Percentiles rank a stretch among this genome's conserved stretches.
Evolutionary conservation across 1,140 invertebrate genomes (phyloP).

Genomic region (Charaxes varanes): DNA sequence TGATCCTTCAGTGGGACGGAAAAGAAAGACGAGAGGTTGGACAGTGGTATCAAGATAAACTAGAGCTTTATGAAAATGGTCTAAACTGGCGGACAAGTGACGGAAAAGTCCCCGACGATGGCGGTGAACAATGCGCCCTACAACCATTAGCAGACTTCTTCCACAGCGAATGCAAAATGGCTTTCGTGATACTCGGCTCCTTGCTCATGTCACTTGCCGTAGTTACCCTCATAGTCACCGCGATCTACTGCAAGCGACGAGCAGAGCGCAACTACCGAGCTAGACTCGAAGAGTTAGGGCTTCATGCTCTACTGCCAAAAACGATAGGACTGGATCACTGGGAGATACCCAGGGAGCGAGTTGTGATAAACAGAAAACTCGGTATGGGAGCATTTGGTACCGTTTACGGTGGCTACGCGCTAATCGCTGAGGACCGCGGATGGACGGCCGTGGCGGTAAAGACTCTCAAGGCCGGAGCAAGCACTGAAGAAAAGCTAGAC

Average conservation of each 20-base stretch:
- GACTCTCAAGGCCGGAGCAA: constrained; percentile 88
- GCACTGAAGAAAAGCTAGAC: constrained; percentile 91
- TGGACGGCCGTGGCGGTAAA: constrained; percentile 94
- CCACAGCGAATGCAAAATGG: constrained; percentile 81
- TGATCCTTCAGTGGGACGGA: constrained; percentile 36
- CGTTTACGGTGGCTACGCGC: constrained; percentile 67
- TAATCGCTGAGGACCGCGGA: constrained; percentile 78
- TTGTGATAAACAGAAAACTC: constrained; percentile 92
- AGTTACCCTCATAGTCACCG: constrained; percentile 76
- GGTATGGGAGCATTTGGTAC: constrained; percentile 93
- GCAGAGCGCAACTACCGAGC: constrained; percentile 82
- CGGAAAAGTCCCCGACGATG: constrained; percentile 80
- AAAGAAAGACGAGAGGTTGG: constrained; percentile 22
- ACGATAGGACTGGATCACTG: constrained; percentile 83
- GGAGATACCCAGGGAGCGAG: constrained; percentile 88
- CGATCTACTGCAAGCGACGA: constrained; percentile 82
- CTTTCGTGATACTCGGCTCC: constrained; percentile 82
- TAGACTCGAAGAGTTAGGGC: constrained; percentile 83
- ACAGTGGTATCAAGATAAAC: constrained; percentile 22
- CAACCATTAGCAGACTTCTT: constrained; percentile 79
- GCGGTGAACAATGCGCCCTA: constrained; percentile 78
- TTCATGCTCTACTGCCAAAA: constrained; percentile 79
- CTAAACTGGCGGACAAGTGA: constrained; percentile 77
- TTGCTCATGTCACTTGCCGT: constrained; percentile 79
- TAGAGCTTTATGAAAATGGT: constrained; percentile 16